Evolutionary conservation across 2,113 vertebrate species (phyloP).

Genomic region (Pelusios castaneus): DNA sequence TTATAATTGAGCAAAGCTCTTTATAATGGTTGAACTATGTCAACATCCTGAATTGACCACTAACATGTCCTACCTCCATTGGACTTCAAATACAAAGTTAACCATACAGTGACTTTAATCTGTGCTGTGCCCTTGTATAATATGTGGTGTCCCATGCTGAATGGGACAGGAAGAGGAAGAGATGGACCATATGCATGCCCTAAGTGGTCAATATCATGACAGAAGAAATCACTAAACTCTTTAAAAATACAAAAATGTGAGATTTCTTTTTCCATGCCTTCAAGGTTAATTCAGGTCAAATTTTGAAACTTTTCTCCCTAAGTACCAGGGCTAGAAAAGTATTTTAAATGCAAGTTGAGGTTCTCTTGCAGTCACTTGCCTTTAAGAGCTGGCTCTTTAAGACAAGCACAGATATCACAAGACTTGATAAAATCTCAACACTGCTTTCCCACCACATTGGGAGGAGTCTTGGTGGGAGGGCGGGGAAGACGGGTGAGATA

Average conservation of each 20-base stretch:
- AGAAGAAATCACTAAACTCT: not conserved
- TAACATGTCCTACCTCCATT: not conserved
- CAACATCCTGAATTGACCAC: not conserved
- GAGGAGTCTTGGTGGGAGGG: not conserved
- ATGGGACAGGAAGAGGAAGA: not conserved
- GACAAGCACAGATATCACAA: not conserved
- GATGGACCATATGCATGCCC: not conserved
- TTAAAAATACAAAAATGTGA: not conserved
- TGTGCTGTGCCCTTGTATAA: not conserved
- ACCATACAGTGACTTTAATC: not conserved
- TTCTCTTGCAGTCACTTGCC: not conserved
- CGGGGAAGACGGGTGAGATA: not conserved
- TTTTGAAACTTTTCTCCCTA: not conserved
- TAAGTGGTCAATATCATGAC: not conserved
- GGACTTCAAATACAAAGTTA: not conserved
- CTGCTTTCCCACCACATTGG: not conserved
- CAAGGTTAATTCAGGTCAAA: too few relatives aligned
- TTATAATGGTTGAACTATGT: not conserved
- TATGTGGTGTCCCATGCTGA: not conserved
- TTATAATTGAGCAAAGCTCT: not conserved
- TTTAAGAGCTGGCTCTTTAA: not conserved
- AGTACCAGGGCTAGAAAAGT: not conserved
- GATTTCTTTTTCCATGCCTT: too few relatives aligned
- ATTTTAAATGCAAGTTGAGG: not conserved
- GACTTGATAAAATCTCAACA: not conserved